Percentiles rank a stretch among this genome's conserved stretches.
phyloP scores from a whole-genome alignment of 2,113 vertebrate species.

The Telmatochromis sp. region DNA sequence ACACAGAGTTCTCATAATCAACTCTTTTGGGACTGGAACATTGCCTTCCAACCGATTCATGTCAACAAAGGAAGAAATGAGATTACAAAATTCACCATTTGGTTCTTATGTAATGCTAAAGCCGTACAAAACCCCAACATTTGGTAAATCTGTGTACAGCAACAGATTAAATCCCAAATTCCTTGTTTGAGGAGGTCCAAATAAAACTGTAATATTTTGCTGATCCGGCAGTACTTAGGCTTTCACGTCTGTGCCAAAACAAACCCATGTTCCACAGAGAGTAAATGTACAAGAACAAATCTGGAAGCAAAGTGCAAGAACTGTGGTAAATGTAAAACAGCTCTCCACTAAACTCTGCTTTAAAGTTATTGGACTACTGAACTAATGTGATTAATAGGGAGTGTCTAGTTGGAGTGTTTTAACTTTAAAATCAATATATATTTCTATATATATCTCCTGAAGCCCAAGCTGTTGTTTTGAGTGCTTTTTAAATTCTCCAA shows the following conservation, averaged over 20 bases:
- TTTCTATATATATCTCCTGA: background rate
- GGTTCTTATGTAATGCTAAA: slow-evolving; percentile 2
- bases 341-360: background rate
- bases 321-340: background rate
- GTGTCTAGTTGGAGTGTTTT: background rate
- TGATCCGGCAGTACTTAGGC: background rate
- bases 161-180: slow-evolving; percentile 15
- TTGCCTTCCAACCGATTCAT: background rate
- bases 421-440: background rate
- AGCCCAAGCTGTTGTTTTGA: background rate
- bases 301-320: background rate
- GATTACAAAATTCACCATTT: background rate
- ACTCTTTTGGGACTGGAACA: background rate
- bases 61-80: background rate
- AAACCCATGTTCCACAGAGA: background rate
- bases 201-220: slow-evolving; percentile 7
- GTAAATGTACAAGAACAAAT: background rate
- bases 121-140: background rate
- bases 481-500: background rate
- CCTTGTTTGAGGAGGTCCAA: background rate
- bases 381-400: background rate
- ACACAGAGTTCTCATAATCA: background rate
- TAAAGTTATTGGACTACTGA: background rate
- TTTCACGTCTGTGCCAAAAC: background rate
- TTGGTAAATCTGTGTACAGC: background rate